phyloP scores from a whole-genome alignment of 1,140 invertebrate species.

The Andricus grossulariae region DNA sequence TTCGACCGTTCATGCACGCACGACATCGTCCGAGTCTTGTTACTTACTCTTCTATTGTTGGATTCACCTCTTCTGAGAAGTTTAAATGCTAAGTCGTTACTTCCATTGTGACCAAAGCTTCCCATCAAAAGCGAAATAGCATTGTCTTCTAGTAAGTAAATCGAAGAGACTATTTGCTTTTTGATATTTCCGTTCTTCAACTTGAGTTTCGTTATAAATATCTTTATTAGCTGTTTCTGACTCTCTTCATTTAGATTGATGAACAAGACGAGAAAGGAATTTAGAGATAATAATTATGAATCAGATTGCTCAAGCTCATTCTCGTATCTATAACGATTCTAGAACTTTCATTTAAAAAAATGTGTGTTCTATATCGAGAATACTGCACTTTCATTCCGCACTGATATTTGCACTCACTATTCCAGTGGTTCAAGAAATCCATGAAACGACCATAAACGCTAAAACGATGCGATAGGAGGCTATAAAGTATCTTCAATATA shows the following conservation, averaged over 20 bases:
- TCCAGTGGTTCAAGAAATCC: conserved; percentile 9
- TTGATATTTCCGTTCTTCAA: too few species aligned
- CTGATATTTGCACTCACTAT: not conserved
- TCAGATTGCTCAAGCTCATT: too few species aligned
- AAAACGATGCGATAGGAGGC: conserved; percentile 31
- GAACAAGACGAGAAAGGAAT: too few species aligned
- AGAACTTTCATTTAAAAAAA: too few species aligned
- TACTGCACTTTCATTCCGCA: too few species aligned
- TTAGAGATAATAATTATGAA: too few species aligned
- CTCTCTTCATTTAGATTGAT: too few species aligned
- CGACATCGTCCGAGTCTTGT: conserved; percentile 4
- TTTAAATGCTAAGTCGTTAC: not conserved
- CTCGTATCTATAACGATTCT: too few species aligned
- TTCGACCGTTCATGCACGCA: conserved; percentile 18
- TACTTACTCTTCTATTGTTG: conserved; percentile 24
- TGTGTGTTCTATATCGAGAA: too few species aligned
- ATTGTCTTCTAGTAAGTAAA: not conserved
- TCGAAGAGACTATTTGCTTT: too few species aligned
- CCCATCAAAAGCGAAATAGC: not conserved
- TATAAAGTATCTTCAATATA: conserved; percentile 62
- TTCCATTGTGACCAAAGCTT: not conserved
- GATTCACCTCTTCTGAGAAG: conserved; percentile 1
- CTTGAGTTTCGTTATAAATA: too few species aligned
- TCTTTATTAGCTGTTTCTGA: too few species aligned
- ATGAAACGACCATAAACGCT: conserved; percentile 10